Conservation (phyloP, 2,113 vertebrate species). For the Odocoileus hemionus region DNA sequence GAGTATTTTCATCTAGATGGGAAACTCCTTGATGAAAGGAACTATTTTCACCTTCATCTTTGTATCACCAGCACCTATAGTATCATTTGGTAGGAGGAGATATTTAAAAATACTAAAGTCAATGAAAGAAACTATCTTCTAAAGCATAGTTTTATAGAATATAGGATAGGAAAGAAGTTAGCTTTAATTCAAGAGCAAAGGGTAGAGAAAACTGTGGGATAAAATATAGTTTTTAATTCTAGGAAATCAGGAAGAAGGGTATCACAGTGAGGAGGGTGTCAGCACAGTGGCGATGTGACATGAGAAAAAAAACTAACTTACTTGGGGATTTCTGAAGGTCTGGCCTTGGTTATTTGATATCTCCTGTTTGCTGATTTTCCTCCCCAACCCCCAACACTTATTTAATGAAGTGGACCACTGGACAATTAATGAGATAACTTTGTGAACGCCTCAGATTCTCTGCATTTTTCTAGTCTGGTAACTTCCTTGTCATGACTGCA, state of each 20-base stretch:
- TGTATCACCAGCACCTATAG: not conserved
- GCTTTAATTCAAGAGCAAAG: not conserved
- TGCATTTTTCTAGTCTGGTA: not conserved
- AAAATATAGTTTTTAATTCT: not conserved
- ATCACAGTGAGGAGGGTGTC: not conserved
- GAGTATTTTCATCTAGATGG: not conserved
- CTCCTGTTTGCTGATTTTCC: not conserved
- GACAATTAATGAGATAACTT: not conserved
- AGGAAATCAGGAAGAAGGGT: not conserved
- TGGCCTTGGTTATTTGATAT: not conserved
- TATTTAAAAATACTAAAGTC: not conserved
- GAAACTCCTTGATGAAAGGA: not conserved
- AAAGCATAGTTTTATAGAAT: not conserved
- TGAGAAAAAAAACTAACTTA: not conserved
- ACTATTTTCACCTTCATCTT: not conserved
- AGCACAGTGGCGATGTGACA: not conserved
- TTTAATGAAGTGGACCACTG: not conserved
- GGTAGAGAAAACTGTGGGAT: not conserved
- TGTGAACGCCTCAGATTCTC: not conserved
- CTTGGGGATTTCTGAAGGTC: not conserved
- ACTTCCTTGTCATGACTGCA: not conserved
- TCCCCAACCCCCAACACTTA: not conserved
- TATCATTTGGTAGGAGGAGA: not conserved
- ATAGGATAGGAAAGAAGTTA: not conserved
- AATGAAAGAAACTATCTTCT: not conserved